Percentiles rank a stretch among this genome's conserved stretches.
phyloP scores from a whole-genome alignment of 2,113 vertebrate genomes.

The Petromus typicus region DNA sequence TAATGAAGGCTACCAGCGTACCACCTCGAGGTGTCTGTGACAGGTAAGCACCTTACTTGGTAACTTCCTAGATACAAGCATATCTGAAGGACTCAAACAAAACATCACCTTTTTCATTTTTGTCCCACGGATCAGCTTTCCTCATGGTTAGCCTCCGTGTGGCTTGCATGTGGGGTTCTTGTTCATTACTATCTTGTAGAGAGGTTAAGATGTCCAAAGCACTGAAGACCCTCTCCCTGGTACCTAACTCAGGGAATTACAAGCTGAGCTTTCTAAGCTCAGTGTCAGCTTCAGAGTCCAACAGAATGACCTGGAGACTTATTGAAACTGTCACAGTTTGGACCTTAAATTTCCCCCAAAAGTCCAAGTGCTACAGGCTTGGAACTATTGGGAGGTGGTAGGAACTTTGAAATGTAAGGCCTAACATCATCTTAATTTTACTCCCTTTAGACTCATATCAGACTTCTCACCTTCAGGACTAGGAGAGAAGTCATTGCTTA shows the following conservation, averaged over 20 bases:
- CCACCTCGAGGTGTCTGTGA: neutral
- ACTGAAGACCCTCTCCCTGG: neutral
- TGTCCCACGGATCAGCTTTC: neutral
- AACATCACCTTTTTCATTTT: neutral
- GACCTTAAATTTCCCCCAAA: neutral
- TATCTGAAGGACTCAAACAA: neutral
- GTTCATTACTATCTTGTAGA: neutral
- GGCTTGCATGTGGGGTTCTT: neutral
- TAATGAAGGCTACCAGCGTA: neutral
- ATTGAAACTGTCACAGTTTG: neutral
- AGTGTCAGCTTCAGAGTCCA: neutral
- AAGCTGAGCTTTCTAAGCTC: neutral
- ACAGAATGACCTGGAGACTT: neutral
- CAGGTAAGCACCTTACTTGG: neutral
- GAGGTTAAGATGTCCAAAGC: neutral
- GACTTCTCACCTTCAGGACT: neutral
- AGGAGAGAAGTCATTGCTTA: neutral
- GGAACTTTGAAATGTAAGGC: neutral
- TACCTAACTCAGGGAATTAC: neutral
- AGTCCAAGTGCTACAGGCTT: neutral
- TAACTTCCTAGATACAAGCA: neutral
- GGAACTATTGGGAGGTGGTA: neutral
- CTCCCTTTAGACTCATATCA: neutral
- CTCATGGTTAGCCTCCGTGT: neutral
- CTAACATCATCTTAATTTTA: neutral